These are phyloP conservation scores for Cosmorhoe ocellata DNA, from an alignment of 2,888 invertebrate genomes.

Conservation along the genomic window DNA sequence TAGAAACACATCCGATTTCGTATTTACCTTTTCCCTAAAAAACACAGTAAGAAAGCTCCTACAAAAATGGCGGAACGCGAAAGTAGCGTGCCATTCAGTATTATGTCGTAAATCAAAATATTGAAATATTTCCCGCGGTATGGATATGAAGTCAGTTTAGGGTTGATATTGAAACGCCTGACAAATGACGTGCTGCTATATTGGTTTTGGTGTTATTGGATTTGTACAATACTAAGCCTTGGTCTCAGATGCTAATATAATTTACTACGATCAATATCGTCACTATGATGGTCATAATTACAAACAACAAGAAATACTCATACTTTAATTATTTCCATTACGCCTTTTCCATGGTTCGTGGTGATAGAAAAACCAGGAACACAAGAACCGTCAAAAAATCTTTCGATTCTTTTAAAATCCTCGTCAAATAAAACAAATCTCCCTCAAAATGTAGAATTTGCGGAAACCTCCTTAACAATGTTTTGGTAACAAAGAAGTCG, in stretches of 20 bases:
- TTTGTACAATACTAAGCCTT: constrained; percentile 25
- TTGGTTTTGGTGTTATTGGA: constrained; percentile 38
- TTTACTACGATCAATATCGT: too few relatives aligned
- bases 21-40: neutral
- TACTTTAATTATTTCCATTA: too few relatives aligned
- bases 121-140: constrained; percentile 69
- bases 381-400: too few relatives aligned
- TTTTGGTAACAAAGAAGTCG: constrained; percentile 36
- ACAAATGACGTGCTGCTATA: constrained; percentile 67
- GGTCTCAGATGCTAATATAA: neutral
- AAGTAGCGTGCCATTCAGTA: constrained; percentile 44
- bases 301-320: too few relatives aligned
- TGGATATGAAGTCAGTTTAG: constrained; percentile 55
- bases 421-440: constrained; percentile 1
- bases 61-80: constrained; percentile 2
- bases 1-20: too few relatives aligned
- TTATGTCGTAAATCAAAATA: constrained; percentile 77
- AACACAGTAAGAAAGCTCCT: neutral
- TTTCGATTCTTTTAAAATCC: too few relatives aligned
- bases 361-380: too few relatives aligned
- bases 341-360: too few relatives aligned
- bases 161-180: constrained; percentile 71
- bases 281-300: too few relatives aligned
- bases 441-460: constrained; percentile 24
- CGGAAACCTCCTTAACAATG: constrained; percentile 23